Evolutionary conservation across 2,113 vertebrate species (phyloP), one percentile per base, ranked within the genome.

Genomic region (Alligator mississippiensis): DNA sequence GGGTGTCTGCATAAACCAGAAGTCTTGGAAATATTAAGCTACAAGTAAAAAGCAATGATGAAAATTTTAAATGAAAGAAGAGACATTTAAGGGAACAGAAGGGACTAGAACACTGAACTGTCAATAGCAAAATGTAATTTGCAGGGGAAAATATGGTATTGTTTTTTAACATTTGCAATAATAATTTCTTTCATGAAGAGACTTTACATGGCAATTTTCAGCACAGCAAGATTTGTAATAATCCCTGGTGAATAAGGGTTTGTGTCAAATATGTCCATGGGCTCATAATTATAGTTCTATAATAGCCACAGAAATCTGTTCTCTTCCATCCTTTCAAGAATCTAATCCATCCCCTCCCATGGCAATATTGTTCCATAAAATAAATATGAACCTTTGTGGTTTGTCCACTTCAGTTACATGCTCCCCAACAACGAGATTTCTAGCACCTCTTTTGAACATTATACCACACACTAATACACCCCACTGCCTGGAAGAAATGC

Each of bases 291-390:
- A 1, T n/a, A 86, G 12, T 66, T 83, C 61, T 66, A 66, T 28
- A 74, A 58, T 2, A 3, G 88, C 16, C 19, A 89, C 87, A 80
- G 5, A 47, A 93, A 84, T 27, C 1, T 84, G 55, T 63, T 57
- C 25, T n/a, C 70, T 82, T 64, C 25, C 54, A 17, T 17, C 15
- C 61, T 59, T 27, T 11, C 12, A 25, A 22, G 59, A 25, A 15
- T 81, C 15, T 8, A 78, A 70, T 76, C 30, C 27, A 78, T 80
- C 83, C 38, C 87, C 59, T 92, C 64, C 13, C 16, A 6, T 0
- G 75, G 70, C 55, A 91, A 70, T 22, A 87, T 94, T 91, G 90
- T 70, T 91, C 60, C 25, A 28, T 13, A 21, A 55, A 92, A 82
- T 30, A 57, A 2, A 47, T 47, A 47, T 74, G 24, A 74, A 74